A percentile compares a stretch with the other conserved stretches of the same genome.
phyloP scores from a whole-genome alignment of 2,113 vertebrate species.

The Colistium nudipinnis region DNA sequence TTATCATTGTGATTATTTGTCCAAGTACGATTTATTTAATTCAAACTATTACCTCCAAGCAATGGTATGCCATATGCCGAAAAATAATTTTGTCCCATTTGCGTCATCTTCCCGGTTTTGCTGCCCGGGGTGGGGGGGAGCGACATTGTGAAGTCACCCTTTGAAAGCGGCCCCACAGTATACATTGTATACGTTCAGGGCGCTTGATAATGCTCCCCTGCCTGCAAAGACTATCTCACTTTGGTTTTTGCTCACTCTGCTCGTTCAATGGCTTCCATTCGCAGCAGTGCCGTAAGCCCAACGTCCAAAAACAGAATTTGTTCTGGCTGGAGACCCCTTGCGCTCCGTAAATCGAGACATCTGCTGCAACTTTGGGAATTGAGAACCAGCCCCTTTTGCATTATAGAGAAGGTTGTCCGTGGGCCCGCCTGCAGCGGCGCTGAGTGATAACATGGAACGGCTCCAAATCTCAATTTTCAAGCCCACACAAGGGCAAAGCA shows the following conservation, averaged over 20 bases:
- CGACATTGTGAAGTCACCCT: constrained; percentile 39
- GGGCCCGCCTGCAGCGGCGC: constrained; percentile 37
- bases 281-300: too few relatives aligned
- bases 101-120: too few relatives aligned
- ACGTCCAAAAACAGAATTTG: too few relatives aligned
- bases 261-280: too few relatives aligned
- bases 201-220: constrained; percentile 27
- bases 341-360: not conserved
- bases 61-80: too few relatives aligned
- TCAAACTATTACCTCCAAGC: too few relatives aligned
- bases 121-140: too few relatives aligned
- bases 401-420: constrained; percentile 57
- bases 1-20: too few relatives aligned
- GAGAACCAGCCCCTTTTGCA: constrained; percentile 23
- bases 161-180: constrained; percentile 44
- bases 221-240: too few relatives aligned
- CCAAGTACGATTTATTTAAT: too few relatives aligned
- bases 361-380: constrained; percentile 2
- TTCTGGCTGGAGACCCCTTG: not conserved
- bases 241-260: constrained; percentile 42
- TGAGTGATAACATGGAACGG: constrained; percentile 59
- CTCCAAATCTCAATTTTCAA: constrained; percentile 39
- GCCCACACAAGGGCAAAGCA: constrained; percentile 26
- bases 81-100: too few relatives aligned
- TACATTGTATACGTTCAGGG: constrained; percentile 2